Evolutionary conservation across 2,113 vertebrate species (phyloP).

Genomic region (Platichthys flesus): DNA sequence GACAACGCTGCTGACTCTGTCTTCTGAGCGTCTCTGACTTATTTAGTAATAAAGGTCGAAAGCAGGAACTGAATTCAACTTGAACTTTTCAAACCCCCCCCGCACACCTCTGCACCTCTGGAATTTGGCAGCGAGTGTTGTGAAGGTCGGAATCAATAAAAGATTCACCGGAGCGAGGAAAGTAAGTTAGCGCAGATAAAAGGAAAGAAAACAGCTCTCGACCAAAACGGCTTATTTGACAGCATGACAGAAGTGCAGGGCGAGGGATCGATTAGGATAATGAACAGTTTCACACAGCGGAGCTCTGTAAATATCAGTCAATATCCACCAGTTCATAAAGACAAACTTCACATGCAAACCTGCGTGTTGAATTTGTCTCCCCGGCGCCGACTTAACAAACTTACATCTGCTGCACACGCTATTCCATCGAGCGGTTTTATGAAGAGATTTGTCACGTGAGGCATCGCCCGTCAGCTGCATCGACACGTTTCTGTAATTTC

Average conservation of each 20-base stretch:
- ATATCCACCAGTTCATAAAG: slow-evolving; percentile 50
- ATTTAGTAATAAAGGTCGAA: slow-evolving; percentile 3
- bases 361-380: slow-evolving; percentile 28
- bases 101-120: slow-evolving; percentile 1
- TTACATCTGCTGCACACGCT: slow-evolving; percentile 11
- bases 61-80: not conserved
- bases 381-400: slow-evolving; percentile 15
- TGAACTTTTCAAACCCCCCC: slow-evolving; percentile 6
- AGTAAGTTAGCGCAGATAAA: not conserved
- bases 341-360: slow-evolving; percentile 25
- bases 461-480: slow-evolving; percentile 5
- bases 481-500: slow-evolving; percentile 3
- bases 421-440: slow-evolving; percentile 29
- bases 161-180: slow-evolving; percentile 44
- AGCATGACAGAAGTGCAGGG: slow-evolving; percentile 60
- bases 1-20: not conserved
- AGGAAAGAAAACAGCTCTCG: slow-evolving; percentile 19
- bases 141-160: slow-evolving; percentile 53
- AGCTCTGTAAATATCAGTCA: slow-evolving; percentile 62
- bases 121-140: slow-evolving; percentile 5
- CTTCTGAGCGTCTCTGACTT: not conserved
- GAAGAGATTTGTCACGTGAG: slow-evolving; percentile 25
- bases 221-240: slow-evolving; percentile 60
- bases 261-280: slow-evolving; percentile 63
- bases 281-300: slow-evolving; percentile 63